These are phyloP conservation scores for Agrotis puta DNA, from an alignment of 2,888 invertebrate species.

Conservation along the genomic window DNA sequence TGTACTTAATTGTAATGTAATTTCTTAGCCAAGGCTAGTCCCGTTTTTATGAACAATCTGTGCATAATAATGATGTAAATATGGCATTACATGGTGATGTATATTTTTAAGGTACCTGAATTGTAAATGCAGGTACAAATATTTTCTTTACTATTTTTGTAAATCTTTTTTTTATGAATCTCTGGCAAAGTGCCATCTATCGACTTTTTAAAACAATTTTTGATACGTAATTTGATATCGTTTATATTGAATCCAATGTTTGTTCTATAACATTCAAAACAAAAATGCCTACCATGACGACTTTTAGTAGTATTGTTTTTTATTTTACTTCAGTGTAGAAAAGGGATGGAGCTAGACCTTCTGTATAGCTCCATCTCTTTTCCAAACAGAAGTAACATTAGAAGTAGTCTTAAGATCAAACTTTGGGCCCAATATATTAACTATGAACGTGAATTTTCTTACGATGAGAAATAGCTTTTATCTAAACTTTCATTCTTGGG, in stretches of 20 bases:
- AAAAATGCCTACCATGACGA: slow-evolving; percentile 1
- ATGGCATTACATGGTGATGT: slow-evolving; percentile 81
- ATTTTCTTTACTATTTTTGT: slow-evolving; percentile 55
- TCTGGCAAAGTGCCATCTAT: slow-evolving; percentile 62
- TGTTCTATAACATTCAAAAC: slow-evolving; percentile 33
- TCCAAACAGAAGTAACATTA: background rate
- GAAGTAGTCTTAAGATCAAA: slow-evolving; percentile 15
- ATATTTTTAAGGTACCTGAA: slow-evolving; percentile 75
- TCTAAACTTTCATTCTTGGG: slow-evolving; percentile 35
- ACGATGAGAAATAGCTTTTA: slow-evolving; percentile 24
- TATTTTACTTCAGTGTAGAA: background rate
- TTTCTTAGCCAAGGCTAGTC: slow-evolving; percentile 89
- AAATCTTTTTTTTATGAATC: slow-evolving; percentile 52
- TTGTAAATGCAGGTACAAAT: slow-evolving; percentile 74
- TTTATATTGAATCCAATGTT: slow-evolving; percentile 42
- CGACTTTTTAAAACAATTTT: slow-evolving; percentile 27
- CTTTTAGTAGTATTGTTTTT: background rate
- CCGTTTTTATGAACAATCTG: slow-evolving; percentile 81
- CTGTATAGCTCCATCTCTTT: background rate
- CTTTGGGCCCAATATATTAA: slow-evolving; percentile 40
- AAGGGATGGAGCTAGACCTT: background rate
- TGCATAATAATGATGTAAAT: slow-evolving; percentile 82
- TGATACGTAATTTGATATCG: slow-evolving; percentile 31
- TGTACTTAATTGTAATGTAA: slow-evolving; percentile 67
- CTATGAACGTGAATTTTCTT: background rate